Conservation (phyloP, 2,888 invertebrate genomes). For the Eupeodes latifasciatus region DNA sequence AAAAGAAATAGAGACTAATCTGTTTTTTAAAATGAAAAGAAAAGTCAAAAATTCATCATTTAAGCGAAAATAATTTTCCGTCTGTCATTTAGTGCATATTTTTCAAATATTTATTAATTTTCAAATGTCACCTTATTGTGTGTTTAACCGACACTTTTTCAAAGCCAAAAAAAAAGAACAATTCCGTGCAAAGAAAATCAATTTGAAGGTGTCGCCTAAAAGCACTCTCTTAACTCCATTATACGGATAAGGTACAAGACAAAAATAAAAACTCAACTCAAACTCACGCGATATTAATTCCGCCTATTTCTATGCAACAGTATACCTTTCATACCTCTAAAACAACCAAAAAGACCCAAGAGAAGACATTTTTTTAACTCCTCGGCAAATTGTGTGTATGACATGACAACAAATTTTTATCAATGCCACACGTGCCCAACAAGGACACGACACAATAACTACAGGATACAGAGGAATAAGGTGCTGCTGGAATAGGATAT, state of each 20-base stretch:
- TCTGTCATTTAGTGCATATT: neutral
- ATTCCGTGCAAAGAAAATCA: slow-evolving; percentile 59
- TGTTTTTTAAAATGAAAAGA: too few relatives aligned
- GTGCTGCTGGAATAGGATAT: neutral
- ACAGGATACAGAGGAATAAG: neutral
- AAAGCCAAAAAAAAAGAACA: neutral
- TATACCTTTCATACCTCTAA: neutral
- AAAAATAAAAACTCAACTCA: slow-evolving; percentile 26
- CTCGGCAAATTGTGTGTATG: slow-evolving; percentile 37
- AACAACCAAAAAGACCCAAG: neutral
- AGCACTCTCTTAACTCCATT: slow-evolving; percentile 23
- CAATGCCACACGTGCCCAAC: slow-evolving; percentile 60
- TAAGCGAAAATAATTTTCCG: neutral
- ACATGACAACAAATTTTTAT: slow-evolving; percentile 42
- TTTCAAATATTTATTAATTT: slow-evolving; percentile 21
- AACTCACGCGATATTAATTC: slow-evolving; percentile 46
- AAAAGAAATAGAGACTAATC: too few relatives aligned
- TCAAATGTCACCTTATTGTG: slow-evolving; percentile 36
- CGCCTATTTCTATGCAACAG: neutral
- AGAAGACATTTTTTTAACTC: neutral
- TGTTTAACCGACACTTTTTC: slow-evolving; percentile 22
- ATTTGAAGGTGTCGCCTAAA: slow-evolving; percentile 54
- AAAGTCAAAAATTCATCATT: neutral
- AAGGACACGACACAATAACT: slow-evolving; percentile 21
- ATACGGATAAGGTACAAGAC: slow-evolving; percentile 28